Conservation (phyloP, 2,888 invertebrate genomes). For the Heliconius erato region DNA sequence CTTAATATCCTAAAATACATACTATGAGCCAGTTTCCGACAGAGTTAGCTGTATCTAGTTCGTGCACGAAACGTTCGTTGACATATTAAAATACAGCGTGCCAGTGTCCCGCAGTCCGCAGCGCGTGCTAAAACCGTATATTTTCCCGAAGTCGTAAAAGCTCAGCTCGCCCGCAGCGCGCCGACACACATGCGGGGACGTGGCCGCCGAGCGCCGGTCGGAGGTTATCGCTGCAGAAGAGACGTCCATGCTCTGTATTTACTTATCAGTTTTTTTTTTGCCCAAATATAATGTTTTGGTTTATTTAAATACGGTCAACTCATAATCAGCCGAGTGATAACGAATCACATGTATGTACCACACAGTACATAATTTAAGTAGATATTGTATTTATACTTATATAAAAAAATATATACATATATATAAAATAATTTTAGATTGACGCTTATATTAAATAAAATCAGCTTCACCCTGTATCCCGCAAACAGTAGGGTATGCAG, state of each 20-base stretch:
- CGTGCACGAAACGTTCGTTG: slow-evolving; percentile 2
- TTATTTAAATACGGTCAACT: slow-evolving; percentile 14
- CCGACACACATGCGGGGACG: slow-evolving; percentile 59
- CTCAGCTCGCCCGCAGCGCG: slow-evolving; percentile 9
- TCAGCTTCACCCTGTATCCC: too few relatives aligned
- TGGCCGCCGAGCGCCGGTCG: slow-evolving; percentile 51
- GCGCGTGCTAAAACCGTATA: slow-evolving; percentile 21
- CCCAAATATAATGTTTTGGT: slow-evolving; percentile 13
- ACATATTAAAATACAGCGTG: background rate
- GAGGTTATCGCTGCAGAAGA: slow-evolving; percentile 70
- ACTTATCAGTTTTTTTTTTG: slow-evolving; percentile 9
- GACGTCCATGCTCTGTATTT: slow-evolving; percentile 37
- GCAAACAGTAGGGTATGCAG: too few relatives aligned
- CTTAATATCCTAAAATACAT: background rate
- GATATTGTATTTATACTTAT: background rate
- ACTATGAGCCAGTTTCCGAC: background rate
- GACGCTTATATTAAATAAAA: too few relatives aligned
- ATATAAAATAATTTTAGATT: background rate
- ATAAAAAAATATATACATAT: background rate
- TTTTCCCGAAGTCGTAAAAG: slow-evolving; percentile 58
- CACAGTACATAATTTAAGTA: background rate
- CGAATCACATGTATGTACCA: background rate
- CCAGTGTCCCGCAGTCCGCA: background rate
- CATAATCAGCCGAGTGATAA: background rate
- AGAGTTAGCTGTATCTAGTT: background rate